These are phyloP conservation scores for Zoanthus sociatus DNA, from an alignment of 92 coral and sea anemone genomes.

Conservation along the genomic window DNA sequence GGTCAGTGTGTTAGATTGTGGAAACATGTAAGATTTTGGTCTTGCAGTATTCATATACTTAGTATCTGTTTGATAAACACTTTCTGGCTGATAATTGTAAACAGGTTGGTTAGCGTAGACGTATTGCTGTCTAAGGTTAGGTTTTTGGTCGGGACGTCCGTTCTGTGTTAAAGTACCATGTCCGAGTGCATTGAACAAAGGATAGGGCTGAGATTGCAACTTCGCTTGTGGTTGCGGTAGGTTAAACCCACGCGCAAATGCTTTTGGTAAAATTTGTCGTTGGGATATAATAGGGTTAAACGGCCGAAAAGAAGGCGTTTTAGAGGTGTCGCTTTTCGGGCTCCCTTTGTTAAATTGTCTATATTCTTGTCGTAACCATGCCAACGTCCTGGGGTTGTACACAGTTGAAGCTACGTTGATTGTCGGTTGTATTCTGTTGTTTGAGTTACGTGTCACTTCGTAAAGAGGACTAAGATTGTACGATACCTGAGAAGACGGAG, in stretches of 20 bases:
- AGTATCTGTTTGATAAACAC: constrained; percentile 4
- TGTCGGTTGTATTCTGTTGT: background rate
- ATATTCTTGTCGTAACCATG: constrained; percentile 40
- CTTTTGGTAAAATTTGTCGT: constrained; percentile 15
- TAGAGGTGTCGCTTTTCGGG: background rate
- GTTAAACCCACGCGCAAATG: background rate
- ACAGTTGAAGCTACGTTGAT: constrained; percentile 13
- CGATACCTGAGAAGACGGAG: constrained; percentile 34
- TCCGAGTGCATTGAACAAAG: background rate
- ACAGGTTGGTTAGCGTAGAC: background rate
- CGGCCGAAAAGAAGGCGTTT: background rate
- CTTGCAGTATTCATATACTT: background rate
- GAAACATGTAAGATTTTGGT: constrained; percentile 6
- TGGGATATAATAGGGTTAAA: constrained; percentile 1
- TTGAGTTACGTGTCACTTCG: background rate
- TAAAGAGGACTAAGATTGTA: constrained; percentile 2
- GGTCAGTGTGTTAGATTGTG: background rate
- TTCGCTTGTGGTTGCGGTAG: background rate
- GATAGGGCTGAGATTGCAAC: background rate
- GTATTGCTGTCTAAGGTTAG: constrained; percentile 12
- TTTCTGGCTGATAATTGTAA: background rate
- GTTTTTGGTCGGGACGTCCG: background rate
- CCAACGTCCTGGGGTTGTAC: constrained; percentile 42
- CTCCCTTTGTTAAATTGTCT: background rate
- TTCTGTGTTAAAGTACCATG: background rate